These are phyloP conservation scores for Hyles euphorbiae DNA, from an alignment of 1,140 invertebrate genomes.

Conservation along the genomic window DNA sequence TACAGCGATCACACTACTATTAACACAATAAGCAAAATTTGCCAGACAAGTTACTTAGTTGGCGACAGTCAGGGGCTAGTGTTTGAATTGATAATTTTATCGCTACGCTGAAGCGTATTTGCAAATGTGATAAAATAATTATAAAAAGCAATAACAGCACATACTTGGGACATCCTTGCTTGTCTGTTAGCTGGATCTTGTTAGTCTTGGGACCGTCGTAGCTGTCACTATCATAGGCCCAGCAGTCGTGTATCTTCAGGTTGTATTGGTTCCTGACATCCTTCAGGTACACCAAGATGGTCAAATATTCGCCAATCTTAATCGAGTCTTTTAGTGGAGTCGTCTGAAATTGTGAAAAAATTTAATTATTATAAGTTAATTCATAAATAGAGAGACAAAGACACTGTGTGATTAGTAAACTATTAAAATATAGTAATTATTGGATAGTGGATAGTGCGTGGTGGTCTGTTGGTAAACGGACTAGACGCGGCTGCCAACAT, in stretches of 20 bases:
- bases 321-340: slow-evolving; percentile 78
- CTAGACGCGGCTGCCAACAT: too few relatives aligned
- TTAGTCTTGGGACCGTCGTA: slow-evolving; percentile 78
- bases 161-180: slow-evolving; percentile 81
- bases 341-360: slow-evolving; percentile 56
- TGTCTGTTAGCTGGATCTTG: slow-evolving; percentile 80
- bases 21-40: too few relatives aligned
- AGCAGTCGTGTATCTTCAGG: slow-evolving; percentile 83
- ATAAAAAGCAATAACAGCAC: slow-evolving; percentile 10
- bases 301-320: slow-evolving; percentile 83
- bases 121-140: not conserved
- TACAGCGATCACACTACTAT: too few relatives aligned
- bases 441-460: too few relatives aligned
- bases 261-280: slow-evolving; percentile 80
- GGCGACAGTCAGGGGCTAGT: too few relatives aligned
- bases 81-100: too few relatives aligned
- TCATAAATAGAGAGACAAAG: too few relatives aligned
- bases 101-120: not conserved
- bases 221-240: slow-evolving; percentile 81
- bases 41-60: too few relatives aligned
- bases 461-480: too few relatives aligned
- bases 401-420: too few relatives aligned
- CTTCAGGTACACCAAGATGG: slow-evolving; percentile 82
- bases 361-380: not conserved
- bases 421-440: too few relatives aligned